Evolutionary conservation across 64 coral and sea anemone genomes (phyloP), one percentile per base, ranked within the genome.

Genomic region (Platygyra sinensis): DNA sequence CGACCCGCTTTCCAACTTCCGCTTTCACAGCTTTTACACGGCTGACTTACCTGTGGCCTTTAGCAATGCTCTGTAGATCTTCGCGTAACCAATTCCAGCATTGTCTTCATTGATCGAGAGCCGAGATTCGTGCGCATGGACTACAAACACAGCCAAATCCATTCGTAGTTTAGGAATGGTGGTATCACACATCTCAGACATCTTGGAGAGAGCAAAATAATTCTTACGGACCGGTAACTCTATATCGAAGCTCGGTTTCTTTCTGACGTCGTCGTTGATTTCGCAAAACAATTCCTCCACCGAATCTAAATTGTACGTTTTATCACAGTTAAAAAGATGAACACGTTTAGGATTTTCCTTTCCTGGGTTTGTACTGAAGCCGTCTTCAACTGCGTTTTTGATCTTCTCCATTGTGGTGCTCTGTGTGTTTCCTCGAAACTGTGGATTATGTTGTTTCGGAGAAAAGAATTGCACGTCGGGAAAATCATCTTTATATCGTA

Each of bases 321-420:
- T 30, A 74, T 95, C 94, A 77, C 94, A 95, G 78, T 95, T 95
- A 46, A 95, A 95, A 20, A 95, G 73, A 72, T 79, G 72, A 78
- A 92, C 80, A 2, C 31, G n/a, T n/a, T n/a, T n/a, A n/a, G n/a
- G 3, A 55, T 9, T 11, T 14, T 55, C 52, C 13, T 55, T 14
- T 55, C 52, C 13, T 14, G 52, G 9, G 8, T 55, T 55, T 55
- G 52, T 55, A 55, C 1, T 55, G 52, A n/a, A 55, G 13, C 13
- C 52, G 7, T 55, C 52, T 55, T 55, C 52, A 55, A 11, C 52
- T 55, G 52, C 52, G 52, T 14, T n/a, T n/a, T n/a, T 55, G 52
- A 55, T 55, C 9, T 55, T 9, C 52, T 55, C 52, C 52, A 55
- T 55, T 55, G 8, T 55, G 52, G 4, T 55, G 52, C 10, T 8